Evolutionary conservation across 2,113 vertebrate species (phyloP).

Genomic region (Zosterops hypoxanthus): DNA sequence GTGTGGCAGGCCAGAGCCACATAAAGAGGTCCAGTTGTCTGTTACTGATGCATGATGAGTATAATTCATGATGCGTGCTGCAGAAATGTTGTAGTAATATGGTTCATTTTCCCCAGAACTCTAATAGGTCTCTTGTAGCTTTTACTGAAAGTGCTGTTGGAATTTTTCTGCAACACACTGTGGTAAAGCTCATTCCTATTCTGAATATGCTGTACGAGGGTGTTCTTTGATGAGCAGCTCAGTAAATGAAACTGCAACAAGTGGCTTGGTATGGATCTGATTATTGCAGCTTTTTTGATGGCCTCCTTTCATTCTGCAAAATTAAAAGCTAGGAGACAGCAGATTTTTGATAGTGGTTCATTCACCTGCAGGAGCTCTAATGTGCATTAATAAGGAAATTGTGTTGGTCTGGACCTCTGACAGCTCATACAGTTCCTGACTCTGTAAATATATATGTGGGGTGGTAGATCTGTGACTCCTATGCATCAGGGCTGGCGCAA

Average conservation of each 20-base stretch:
- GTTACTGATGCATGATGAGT: neutral
- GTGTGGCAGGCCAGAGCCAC: neutral
- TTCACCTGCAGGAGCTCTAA: neutral
- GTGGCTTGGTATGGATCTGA: neutral
- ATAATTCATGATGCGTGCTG: neutral
- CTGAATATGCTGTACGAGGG: neutral
- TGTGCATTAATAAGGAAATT: neutral
- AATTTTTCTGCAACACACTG: neutral
- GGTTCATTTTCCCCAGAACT: neutral
- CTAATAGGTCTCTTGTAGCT: neutral
- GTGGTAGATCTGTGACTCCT: neutral
- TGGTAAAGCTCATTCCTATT: neutral
- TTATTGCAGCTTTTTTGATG: neutral
- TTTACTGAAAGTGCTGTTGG: neutral
- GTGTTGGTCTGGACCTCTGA: neutral
- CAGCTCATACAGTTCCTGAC: neutral
- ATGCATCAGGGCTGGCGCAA: rapidly evolving
- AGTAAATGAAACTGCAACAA: neutral
- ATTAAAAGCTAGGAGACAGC: neutral
- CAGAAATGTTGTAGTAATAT: neutral
- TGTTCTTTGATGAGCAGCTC: neutral
- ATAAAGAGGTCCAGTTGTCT: neutral
- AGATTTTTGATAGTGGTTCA: neutral
- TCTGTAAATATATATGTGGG: neutral
- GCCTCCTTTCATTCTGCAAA: neutral